Percentiles rank a stretch among this genome's conserved stretches.
Conservation (phyloP, 2,113 vertebrate species). For the Sinocyclocheilus rhinocerous region DNA sequence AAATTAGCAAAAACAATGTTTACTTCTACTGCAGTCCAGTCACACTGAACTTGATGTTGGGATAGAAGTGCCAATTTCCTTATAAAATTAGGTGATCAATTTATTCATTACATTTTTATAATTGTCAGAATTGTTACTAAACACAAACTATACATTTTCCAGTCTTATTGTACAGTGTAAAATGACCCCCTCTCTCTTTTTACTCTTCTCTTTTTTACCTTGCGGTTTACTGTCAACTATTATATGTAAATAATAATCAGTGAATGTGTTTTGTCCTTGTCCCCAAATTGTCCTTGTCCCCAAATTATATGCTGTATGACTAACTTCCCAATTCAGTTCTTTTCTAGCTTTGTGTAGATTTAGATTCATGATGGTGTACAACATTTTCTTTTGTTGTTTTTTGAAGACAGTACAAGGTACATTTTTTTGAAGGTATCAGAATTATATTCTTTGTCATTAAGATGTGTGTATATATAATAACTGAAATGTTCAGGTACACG, state of each 20-base stretch:
- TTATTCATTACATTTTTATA: slow-evolving; percentile 7
- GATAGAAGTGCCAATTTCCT: slow-evolving; percentile 45
- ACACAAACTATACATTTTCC: background rate
- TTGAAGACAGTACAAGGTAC: background rate
- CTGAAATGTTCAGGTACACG: background rate
- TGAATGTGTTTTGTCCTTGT: background rate
- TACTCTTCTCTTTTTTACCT: background rate
- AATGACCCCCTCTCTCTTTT: background rate
- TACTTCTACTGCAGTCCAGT: slow-evolving; percentile 29
- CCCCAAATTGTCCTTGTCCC: background rate
- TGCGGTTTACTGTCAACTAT: background rate
- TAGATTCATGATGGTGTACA: background rate
- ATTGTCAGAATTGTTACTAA: background rate
- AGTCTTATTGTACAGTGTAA: slow-evolving; percentile 19
- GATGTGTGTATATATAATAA: background rate
- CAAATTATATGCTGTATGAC: background rate
- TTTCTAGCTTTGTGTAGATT: slow-evolving; percentile 2
- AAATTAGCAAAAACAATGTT: slow-evolving; percentile 12
- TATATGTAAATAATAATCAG: slow-evolving; percentile 26
- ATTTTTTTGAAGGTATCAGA: background rate
- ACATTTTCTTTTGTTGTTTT: background rate
- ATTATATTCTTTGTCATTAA: background rate
- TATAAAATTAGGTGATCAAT: background rate
- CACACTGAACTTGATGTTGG: background rate
- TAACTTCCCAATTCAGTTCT: background rate